Evolutionary conservation across 2,888 invertebrate species (phyloP), one percentile per base, ranked within the genome.

Genomic region (Melanchra persicariae): DNA sequence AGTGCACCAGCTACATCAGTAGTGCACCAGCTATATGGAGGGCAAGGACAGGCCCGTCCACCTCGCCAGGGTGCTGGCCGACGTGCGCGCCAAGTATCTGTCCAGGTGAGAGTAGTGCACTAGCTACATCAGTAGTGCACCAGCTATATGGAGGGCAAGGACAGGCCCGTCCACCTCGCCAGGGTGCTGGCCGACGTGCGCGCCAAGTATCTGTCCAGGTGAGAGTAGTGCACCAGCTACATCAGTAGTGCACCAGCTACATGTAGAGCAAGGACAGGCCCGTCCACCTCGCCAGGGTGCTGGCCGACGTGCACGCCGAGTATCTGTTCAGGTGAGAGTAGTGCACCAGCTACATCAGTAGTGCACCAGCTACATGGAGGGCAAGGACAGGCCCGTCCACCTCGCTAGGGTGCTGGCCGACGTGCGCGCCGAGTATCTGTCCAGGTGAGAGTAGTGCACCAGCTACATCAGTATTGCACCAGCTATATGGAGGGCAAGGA

Each of bases 161-260:
- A 49, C 22, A 19, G 49, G 12, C 49, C n/a, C 22, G 49, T 49
- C n/a, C 19, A 19, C 40, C 40, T 40, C 15, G 40, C 15, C 40
- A 12, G 40, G 15, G 40, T 40, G 40, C 40, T 40, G 15, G 47
- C 47, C 10, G 22, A 49, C 49, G 47, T 47, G 47, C 49, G n/a
- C 49, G 49, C 49, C 49, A 49, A 47, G 49, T 49, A 49, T 49
- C 49, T 49, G 49, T 22, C 49, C 47, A 47, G 47, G 47, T 47
- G n/a, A 47, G 47, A n/a, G n/a, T n/a, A 19, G 47, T 17, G n/a
- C 47, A 40, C 15, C 40, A 40, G 40, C 40, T 12, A 47, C 47
- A 40, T 40, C 34, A n/a, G n/a, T n/a, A 19, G 47, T 17, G n/a
- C 47, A 40, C 40, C 40, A 40, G 40, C 40, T 40, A 47, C 47